Percentiles rank a stretch among this genome's conserved stretches.
These are phyloP conservation scores for Florisuga fusca DNA, from an alignment of 2,797 vertebrate species.

Conservation along the genomic window DNA sequence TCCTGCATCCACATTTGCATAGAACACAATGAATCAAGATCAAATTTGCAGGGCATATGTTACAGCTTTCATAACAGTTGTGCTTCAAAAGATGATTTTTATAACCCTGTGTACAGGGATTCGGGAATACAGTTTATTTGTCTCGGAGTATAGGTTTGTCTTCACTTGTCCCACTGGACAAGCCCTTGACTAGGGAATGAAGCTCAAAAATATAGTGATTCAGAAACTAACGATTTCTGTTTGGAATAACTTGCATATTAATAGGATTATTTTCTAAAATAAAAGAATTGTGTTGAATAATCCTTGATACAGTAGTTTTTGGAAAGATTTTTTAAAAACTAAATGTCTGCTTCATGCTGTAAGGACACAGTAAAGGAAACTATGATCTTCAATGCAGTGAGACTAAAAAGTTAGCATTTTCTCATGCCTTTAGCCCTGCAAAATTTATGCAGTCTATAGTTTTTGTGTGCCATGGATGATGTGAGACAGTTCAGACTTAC, in stretches of 20 bases:
- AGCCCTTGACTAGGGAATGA: neutral
- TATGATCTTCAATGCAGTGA: neutral
- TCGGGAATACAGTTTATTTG: neutral
- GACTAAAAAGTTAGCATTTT: neutral
- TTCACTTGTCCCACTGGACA: neutral
- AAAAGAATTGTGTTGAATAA: neutral
- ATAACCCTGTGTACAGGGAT: rapidly evolving
- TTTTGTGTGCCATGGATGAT: neutral
- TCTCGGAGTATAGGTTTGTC: neutral
- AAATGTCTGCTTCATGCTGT: neutral
- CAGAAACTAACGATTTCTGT: neutral
- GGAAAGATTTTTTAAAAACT: neutral
- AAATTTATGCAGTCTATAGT: neutral
- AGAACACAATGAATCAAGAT: neutral
- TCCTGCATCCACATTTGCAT: neutral
- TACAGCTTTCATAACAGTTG: neutral
- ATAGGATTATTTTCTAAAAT: neutral
- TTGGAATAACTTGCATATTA: neutral
- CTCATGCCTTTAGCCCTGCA: neutral
- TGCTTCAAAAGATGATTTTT: neutral
- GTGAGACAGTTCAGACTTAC: neutral
- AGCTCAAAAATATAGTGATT: neutral
- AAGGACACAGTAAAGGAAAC: neutral
- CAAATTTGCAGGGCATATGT: neutral
- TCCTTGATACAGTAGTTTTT: neutral